Conservation (phyloP, 2,797 vertebrate genomes). For the Pachyuromys duprasi region DNA sequence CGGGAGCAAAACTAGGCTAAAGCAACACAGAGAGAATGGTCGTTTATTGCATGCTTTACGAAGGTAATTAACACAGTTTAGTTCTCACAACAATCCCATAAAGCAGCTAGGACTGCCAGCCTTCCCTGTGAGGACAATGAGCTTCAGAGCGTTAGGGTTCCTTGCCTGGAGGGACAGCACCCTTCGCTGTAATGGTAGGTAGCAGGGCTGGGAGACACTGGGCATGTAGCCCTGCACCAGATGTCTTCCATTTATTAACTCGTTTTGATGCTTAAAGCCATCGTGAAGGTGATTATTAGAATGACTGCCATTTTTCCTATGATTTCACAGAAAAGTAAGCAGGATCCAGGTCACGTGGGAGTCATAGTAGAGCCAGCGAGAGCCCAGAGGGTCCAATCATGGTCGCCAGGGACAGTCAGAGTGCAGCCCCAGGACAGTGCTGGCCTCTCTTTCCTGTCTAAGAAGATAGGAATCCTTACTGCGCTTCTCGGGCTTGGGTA, state of each 20-base stretch:
- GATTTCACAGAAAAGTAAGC: not conserved
- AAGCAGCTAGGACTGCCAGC: slow-evolving; percentile 25
- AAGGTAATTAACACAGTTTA: slow-evolving; percentile 49
- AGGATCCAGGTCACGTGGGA: not conserved
- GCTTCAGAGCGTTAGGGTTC: not conserved
- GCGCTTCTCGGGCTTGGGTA: not conserved
- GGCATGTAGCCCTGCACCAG: not conserved
- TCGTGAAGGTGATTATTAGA: not conserved
- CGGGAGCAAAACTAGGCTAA: slow-evolving; percentile 37
- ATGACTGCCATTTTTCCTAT: not conserved
- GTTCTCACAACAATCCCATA: slow-evolving; percentile 55
- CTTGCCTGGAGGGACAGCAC: not conserved
- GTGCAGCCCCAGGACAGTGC: not conserved
- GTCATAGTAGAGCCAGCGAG: not conserved
- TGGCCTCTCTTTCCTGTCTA: not conserved
- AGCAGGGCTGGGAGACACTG: not conserved
- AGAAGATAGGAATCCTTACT: not conserved
- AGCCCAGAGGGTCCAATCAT: not conserved
- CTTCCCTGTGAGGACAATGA: not conserved
- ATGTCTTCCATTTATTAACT: not conserved
- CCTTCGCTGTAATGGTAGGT: not conserved
- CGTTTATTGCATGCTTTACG: slow-evolving; percentile 29
- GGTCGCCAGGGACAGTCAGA: not conserved
- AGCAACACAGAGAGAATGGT: not conserved
- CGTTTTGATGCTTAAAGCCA: not conserved